phyloP scores from a whole-genome alignment of 2,888 invertebrate species.

The Drosophila monieri region DNA sequence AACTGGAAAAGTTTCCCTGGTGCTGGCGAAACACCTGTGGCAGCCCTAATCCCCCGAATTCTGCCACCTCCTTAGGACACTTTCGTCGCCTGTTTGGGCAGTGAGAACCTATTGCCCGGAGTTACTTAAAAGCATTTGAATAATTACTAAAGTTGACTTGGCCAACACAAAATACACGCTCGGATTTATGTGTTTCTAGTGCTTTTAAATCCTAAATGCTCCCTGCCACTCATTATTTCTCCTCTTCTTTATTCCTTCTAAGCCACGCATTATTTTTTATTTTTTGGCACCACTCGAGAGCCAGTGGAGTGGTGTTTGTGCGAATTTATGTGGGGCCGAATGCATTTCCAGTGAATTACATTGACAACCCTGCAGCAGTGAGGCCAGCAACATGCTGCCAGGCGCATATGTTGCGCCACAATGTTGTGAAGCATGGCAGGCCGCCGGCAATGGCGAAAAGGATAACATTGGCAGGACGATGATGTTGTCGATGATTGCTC shows the following conservation, averaged over 20 bases:
- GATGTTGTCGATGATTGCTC: conserved; percentile 31
- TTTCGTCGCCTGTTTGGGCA: conserved; percentile 55
- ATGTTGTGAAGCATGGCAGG: conserved; percentile 8
- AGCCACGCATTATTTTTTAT: conserved; percentile 7
- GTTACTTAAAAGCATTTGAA: conserved; percentile 60
- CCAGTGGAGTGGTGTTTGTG: conserved; percentile 31
- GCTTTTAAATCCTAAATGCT: conserved; percentile 16
- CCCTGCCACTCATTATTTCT: conserved; percentile 9
- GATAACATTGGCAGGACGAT: conserved; percentile 12
- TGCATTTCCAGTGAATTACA: conserved; percentile 68
- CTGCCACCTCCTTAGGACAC: conserved; percentile 16
- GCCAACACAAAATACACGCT: conserved; percentile 13
- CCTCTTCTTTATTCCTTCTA: background rate
- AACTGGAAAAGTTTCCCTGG: conserved; percentile 23
- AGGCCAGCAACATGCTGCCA: conserved; percentile 55
- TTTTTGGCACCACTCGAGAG: conserved; percentile 29
- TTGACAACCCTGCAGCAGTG: conserved; percentile 42
- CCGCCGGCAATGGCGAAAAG: conserved; percentile 17
- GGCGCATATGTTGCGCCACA: conserved; percentile 19
- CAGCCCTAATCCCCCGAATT: conserved; percentile 20
- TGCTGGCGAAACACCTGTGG: conserved; percentile 50
- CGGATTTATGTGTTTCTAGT: conserved; percentile 67
- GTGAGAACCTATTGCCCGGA: background rate
- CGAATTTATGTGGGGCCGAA: conserved; percentile 59
- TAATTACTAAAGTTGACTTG: conserved; percentile 70